phyloP scores from a whole-genome alignment of 2,888 invertebrate species.

The Eugnorisma glareosa region DNA sequence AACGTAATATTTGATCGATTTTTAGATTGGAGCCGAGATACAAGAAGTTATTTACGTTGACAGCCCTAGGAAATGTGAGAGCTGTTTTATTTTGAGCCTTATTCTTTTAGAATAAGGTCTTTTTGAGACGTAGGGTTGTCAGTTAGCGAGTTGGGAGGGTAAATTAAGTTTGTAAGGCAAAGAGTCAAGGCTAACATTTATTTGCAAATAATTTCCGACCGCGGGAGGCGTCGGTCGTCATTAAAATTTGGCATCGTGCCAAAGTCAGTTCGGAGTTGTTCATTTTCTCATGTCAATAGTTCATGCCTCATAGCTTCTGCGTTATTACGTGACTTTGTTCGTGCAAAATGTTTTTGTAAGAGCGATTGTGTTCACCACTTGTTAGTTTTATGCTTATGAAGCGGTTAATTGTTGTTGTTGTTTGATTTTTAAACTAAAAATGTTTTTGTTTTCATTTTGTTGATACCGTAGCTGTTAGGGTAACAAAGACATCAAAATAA shows the following conservation, averaged over 20 bases:
- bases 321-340: constrained; percentile 70
- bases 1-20: constrained; percentile 63
- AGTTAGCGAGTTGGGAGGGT: constrained; percentile 19
- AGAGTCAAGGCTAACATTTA: constrained; percentile 71
- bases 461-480: neutral
- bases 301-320: constrained; percentile 72
- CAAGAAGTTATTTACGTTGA: constrained; percentile 37
- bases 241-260: constrained; percentile 78
- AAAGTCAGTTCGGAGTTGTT: constrained; percentile 68
- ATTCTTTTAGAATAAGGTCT: constrained; percentile 39
- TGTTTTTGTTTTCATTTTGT: neutral
- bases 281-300: constrained; percentile 75
- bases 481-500: too few relatives aligned
- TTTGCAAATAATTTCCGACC: constrained; percentile 74
- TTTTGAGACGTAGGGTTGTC: constrained; percentile 37
- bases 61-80: constrained; percentile 17
- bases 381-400: constrained; percentile 66
- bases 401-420: constrained; percentile 32
- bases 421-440: neutral
- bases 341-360: constrained; percentile 57
- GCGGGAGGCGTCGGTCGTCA: constrained; percentile 67
- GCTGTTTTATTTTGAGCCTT: constrained; percentile 41
- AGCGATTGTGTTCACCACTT: constrained; percentile 53
- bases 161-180: constrained; percentile 62
- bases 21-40: constrained; percentile 51